Evolutionary conservation across 1,140 invertebrate species (phyloP), one percentile per base, ranked within the genome.

Genomic region (Araneus ventricosus): DNA sequence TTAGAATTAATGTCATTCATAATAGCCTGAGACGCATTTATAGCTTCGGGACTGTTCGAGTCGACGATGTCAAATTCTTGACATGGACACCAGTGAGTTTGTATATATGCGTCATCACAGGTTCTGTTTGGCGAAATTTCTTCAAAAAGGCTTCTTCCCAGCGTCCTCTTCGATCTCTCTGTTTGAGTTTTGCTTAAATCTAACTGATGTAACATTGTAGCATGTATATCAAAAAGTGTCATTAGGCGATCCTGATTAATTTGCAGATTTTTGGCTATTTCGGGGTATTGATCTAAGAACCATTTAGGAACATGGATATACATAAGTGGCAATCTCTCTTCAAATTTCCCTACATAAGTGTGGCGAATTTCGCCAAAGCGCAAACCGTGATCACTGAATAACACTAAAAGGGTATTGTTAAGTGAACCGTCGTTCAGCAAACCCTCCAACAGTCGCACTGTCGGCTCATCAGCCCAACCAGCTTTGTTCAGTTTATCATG

Each of bases 361-460:
- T 96, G 95, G 27, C 97, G 95, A 27, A 98, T 97, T 4, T 96
- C 96, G 3, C 98, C 98, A 96, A 97, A 99, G 45, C 99, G 95
- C 94, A 98, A 97, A 0, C 99, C 99, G 95, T 99, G 99, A 95
- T 99, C 99, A 94, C 98, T 98, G 94, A 98, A 96, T 30, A 99
- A 96, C 37, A 99, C 96, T 0, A 99, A 95, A 0, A 96, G 95
- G 0, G 97, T 97, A 94, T 96, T 95, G 61, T 96, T 95, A 1
- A 96, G 94, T 59, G 93, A 82, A 7, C 92, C 93, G 34, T 30
- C 24, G 2, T 94, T 90, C 30, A 95, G 82, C 17, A 96, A 88
- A 22, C 93, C 80, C n/a, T 88, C n/a, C 59, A 94, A 94, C 93
- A 96, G 95, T 10, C 94, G 93, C n/a, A 94, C 88, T 85, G 95